Base-by-base conservation (phyloP, 2,797 vertebrate species). In the Pseudochaenichthys georgianus region DNA sequence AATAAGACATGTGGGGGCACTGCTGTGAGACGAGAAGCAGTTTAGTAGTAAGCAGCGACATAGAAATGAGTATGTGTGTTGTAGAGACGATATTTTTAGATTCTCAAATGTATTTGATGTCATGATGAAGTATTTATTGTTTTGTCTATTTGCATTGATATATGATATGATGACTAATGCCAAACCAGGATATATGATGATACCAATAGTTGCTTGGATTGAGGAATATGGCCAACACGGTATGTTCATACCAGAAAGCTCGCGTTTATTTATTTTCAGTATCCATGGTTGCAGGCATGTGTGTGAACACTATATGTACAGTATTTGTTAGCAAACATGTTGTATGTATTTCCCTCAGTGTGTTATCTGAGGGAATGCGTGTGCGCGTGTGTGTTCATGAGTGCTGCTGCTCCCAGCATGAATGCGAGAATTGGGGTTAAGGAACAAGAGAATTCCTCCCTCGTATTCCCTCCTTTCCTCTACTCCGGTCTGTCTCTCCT, bases 371-470 rank as follows among this genome's bases (percentile, higher is more conserved):
- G n/a, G 60, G 60, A 68, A 38, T 38, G 34, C 34, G 2, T 38
- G 34, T 53, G 82, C 62, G 86, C 70, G 68, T 79, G 80, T 80
- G 79, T 84, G 64, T 77, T 85, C 70, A 78, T 83, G 82, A 46
- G 2, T 86, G 88, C 73, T 68, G 84, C 83, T 73, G 63, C 87
- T 92, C 92, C 81, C 91, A 87, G 91, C 83, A 78, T 75, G 90
- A 73, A 75, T 91, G 73, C 82, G 71, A 82, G 89, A 92, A 92
- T 93, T 84, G 91, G 92, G 92, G 91, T 93, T 93, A 92, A 90
- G 92, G 81, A 95, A 90, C 91, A 87, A 90, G 92, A 94, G 92
- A 86, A 89, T 93, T 90, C 86, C 85, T 91, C 77, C 80, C 80
- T 83, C 38, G n/a, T 90, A 83, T 91, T 91, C 89, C 90, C 90